Percentiles rank a stretch among this genome's conserved stretches.
These are phyloP conservation scores for Nyctibius bracteatus DNA, from an alignment of 2,113 vertebrate genomes.

Conservation along the genomic window DNA sequence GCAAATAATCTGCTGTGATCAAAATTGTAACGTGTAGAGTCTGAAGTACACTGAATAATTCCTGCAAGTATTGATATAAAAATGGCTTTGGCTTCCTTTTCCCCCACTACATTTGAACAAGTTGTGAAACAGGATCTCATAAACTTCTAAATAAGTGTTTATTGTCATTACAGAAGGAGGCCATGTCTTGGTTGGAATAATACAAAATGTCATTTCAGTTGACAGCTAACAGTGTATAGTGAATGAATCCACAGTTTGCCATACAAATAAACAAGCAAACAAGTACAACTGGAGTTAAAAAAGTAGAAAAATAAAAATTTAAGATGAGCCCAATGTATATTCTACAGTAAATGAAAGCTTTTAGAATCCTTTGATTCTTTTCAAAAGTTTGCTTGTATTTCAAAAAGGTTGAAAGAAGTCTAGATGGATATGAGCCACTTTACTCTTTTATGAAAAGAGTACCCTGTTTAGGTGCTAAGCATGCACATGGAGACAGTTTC, in stretches of 20 bases:
- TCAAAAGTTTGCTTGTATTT: not conserved
- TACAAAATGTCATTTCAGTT: not conserved
- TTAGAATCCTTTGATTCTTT: not conserved
- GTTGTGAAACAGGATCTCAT: not conserved
- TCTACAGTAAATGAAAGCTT: not conserved
- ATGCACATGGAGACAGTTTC: not conserved
- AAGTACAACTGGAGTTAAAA: not conserved
- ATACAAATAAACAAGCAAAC: not conserved
- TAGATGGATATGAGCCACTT: not conserved
- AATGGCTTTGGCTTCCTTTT: not conserved
- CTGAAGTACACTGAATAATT: not conserved
- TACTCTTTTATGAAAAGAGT: not conserved
- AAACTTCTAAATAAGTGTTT: not conserved
- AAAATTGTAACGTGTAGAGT: not conserved
- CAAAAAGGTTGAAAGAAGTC: not conserved
- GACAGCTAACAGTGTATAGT: not conserved
- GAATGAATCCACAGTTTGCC: not conserved
- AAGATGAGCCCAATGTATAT: not conserved
- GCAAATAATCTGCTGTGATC: conserved; percentile 2
- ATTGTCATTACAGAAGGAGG: not conserved
- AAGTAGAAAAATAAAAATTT: not conserved
- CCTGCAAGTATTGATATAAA: not conserved
- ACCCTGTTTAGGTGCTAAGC: not conserved
- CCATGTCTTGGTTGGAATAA: not conserved
- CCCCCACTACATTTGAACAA: not conserved